These are phyloP conservation scores for Dasyornis broadbenti DNA, from an alignment of 2,113 vertebrate genomes.

Conservation along the genomic window DNA sequence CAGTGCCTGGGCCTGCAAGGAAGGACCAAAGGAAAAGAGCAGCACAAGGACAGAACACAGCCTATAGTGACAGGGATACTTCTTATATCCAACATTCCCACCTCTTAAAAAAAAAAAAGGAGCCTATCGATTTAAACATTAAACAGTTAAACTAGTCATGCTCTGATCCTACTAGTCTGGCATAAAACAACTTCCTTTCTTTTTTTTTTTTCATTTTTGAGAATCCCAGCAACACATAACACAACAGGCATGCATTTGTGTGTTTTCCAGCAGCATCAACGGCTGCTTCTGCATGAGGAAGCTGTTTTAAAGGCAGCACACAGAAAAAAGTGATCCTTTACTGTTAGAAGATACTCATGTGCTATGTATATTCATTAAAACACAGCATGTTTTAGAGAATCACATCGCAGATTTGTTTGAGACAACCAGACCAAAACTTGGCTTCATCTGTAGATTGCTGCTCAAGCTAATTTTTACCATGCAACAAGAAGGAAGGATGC, in stretches of 20 bases:
- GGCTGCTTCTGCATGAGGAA: not conserved
- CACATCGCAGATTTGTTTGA: not conserved
- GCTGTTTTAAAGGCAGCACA: not conserved
- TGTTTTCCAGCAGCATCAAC: not conserved
- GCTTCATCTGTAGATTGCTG: not conserved
- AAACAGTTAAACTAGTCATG: not conserved
- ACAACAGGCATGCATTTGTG: rapidly evolving
- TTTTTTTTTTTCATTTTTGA: too few relatives aligned
- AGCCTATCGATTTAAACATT: not conserved
- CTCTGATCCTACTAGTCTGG: not conserved
- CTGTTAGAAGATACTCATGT: not conserved
- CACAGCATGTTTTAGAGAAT: not conserved
- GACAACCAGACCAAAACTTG: not conserved
- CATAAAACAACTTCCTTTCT: not conserved
- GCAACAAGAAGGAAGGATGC: not conserved
- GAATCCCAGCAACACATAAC: not conserved
- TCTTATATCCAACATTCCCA: not conserved
- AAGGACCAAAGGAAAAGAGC: not conserved
- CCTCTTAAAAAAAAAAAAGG: not conserved
- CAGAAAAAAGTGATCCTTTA: not conserved
- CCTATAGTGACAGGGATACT: not conserved
- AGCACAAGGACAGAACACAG: not conserved
- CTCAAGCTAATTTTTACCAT: not conserved
- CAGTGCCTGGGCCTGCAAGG: too few relatives aligned
- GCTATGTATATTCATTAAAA: not conserved